phyloP scores from a whole-genome alignment of 1,140 invertebrate species.

The Akabosia matsudoensis region DNA sequence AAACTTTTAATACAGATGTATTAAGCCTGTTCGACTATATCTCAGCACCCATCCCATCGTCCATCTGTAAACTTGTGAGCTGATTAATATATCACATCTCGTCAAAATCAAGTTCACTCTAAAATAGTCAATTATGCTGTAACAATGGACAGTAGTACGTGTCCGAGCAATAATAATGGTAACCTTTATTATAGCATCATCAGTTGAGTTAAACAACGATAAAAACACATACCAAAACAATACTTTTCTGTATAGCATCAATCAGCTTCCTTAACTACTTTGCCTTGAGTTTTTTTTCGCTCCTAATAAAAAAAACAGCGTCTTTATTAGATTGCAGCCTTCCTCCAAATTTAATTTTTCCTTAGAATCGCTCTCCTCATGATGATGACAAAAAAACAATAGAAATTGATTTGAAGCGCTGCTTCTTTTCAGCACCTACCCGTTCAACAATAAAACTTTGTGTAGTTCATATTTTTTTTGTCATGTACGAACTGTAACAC shows the following conservation, averaged over 20 bases:
- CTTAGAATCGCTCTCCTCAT: not conserved
- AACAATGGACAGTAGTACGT: not conserved
- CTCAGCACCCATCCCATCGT: not conserved
- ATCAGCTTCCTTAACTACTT: slow-evolving; percentile 10
- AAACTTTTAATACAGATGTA: no score
- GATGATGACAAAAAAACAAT: not conserved
- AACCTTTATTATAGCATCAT: no score
- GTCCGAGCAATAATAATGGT: no score
- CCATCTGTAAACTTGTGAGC: not conserved
- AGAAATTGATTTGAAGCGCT: not conserved
- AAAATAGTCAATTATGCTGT: slow-evolving; percentile 1
- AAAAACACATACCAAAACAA: no score
- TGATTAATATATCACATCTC: slow-evolving; percentile 14
- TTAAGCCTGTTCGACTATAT: no score
- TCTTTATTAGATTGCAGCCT: slow-evolving; percentile 21
- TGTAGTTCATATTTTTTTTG: not conserved
- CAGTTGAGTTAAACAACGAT: no score
- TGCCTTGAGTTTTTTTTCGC: slow-evolving; percentile 19
- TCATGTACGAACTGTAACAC: not conserved
- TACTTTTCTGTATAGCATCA: no score
- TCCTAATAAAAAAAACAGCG: slow-evolving; percentile 9
- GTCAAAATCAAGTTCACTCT: not conserved
- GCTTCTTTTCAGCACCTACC: not conserved
- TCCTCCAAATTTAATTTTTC: slow-evolving; percentile 24
- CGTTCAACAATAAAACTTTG: no score